A percentile compares a stretch with the other conserved stretches of the same genome.
Conservation (phyloP, 2,113 vertebrate species). For the Centropus bengalensis region DNA sequence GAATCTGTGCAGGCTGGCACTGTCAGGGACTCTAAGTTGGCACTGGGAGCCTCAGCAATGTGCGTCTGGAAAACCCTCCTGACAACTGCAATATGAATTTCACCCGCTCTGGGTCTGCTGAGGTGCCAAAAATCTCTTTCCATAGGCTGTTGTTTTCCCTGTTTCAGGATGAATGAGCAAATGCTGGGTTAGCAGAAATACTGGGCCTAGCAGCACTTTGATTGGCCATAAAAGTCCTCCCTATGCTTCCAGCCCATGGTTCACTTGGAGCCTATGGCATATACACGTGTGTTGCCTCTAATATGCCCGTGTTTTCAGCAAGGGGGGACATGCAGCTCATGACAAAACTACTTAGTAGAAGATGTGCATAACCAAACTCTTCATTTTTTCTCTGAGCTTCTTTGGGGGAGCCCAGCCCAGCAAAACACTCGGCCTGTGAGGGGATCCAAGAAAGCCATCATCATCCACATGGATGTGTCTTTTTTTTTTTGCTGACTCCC, state of each 20-base stretch:
- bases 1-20: no score
- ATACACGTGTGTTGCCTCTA: neutral
- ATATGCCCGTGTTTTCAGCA: neutral
- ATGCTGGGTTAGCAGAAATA: neutral
- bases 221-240: neutral
- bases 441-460: no score
- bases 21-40: neutral
- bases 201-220: neutral
- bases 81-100: neutral
- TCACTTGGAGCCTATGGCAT: neutral
- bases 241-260: neutral
- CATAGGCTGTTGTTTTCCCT: neutral
- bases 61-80: neutral
- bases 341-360: neutral
- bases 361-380: neutral
- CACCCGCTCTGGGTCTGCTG: neutral
- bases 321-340: neutral
- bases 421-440: neutral
- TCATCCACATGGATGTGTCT: neutral
- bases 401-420: neutral
- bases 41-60: neutral
- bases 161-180: neutral
- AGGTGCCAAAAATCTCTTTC: neutral
- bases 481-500: neutral
- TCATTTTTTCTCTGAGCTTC: neutral